Percentiles rank a stretch among this genome's conserved stretches.
Conservation (phyloP, 2,888 invertebrate genomes). For the Hypomecis punctinalis region DNA sequence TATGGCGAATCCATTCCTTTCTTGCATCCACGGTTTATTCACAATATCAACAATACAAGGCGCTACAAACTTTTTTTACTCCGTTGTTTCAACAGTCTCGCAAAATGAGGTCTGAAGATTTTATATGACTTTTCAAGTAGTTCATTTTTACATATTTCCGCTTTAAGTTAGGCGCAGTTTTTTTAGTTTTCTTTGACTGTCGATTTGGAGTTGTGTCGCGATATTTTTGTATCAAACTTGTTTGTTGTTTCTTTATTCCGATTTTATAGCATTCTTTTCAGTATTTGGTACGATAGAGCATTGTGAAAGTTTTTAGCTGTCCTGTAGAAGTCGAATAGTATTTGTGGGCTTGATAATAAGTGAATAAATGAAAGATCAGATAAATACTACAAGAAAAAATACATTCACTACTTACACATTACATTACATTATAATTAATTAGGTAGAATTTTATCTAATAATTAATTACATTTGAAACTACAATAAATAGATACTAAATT, state of each 20-base stretch:
- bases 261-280: slow-evolving; percentile 1
- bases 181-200: slow-evolving; percentile 15
- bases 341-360: too few species aligned
- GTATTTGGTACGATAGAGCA: background rate
- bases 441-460: too few species aligned
- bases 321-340: too few species aligned
- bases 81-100: slow-evolving; percentile 32
- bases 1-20: too few species aligned
- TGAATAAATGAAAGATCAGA: too few species aligned
- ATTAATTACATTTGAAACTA: too few species aligned
- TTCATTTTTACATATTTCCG: slow-evolving; percentile 41
- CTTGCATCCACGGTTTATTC: slow-evolving; percentile 9
- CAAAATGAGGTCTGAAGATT: slow-evolving; percentile 48
- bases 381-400: too few species aligned
- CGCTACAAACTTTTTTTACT: slow-evolving; percentile 45
- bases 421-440: too few species aligned
- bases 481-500: too few species aligned
- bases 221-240: slow-evolving; percentile 9
- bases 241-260: slow-evolving; percentile 16
- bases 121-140: slow-evolving; percentile 61
- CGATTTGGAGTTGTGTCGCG: slow-evolving; percentile 12
- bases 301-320: background rate
- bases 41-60: slow-evolving; percentile 29
- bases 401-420: too few species aligned
- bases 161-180: slow-evolving; percentile 25